Base-by-base conservation (phyloP, 2,888 invertebrate species). In the Tinea semifulvella region DNA sequence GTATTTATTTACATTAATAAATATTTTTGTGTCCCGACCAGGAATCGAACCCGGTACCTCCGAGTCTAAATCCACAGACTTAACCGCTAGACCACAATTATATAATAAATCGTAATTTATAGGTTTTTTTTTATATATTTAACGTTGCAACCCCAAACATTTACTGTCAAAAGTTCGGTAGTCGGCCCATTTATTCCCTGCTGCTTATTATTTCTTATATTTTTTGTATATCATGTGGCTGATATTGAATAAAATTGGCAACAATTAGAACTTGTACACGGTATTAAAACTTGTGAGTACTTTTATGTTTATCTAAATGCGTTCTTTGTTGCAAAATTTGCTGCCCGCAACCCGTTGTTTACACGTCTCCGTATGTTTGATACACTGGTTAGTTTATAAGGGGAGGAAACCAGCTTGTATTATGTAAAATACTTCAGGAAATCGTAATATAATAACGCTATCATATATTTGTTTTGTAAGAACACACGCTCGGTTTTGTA, bases 361-460 rank as follows among this genome's bases (percentile, higher is more conserved):
- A 79, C 77, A 77, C 79, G 79, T 79, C 70, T 69, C 61, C 63
- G 60, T 59, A 56, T n/a, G 19, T 26, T 14, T 36, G 25, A 18
- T 56, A 56, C 55, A 56, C 57, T 61, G 63, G 56, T 71, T 69
- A 73, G 68, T 76, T 73, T 68, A 71, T 77, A 76, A 76, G 77
- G 27, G 77, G 79, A 67, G 79, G 73, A 74, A 70, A 63, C 63
- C 52, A 7, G 25, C 31, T 36, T 11, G 3, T 6, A 31, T 31
- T 31, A n/a, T 31, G 14, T 31, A 13, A 13, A 13, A 3, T 13
- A 2, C 14, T 31, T 11, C 31, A 31, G 31, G 31, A 4, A 13
- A 31, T 14, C n/a, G n/a, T 31, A 11, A 31, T n/a, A 2, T 13
- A 31, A 31, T 31, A 31, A 13, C 13, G 13, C 14, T 31, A 2